Evolutionary conservation across 2,797 vertebrate species (phyloP), one percentile per base, ranked within the genome.

Genomic region (Scolopax rusticola): DNA sequence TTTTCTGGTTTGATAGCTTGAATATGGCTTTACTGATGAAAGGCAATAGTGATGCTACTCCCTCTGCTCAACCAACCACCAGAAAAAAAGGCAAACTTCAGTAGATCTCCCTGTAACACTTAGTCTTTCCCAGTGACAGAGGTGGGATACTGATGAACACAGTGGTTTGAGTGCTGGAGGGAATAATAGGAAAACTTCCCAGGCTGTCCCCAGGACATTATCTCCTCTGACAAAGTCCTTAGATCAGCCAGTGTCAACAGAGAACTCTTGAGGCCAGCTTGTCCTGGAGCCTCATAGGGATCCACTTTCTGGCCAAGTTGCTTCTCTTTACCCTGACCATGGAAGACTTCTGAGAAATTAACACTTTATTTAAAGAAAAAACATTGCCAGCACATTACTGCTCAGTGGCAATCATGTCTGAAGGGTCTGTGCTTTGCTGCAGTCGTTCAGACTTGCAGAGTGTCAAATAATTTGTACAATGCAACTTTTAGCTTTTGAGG

Each of bases 151-250:
- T 4, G 33, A 53, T 15, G 59, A 32, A 5, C 12, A 3, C 33
- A 9, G 4, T 79, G 41, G 3, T 23, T 40, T 11, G 38, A 19
- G 4, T 1, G 4, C 50, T 82, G 70, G 5, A n/a, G 45, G 8
- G 28, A 9, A 28, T 14, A 51, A 23, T 28, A 13, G 0, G 23
- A 7, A 28, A 69, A 9, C 18, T 60, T 56, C 9, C 45, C 14
- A 4, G 71, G 16, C 60, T 77, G 48, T n/a, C 30, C 8, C 6
- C 5, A 2, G 57, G 47, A 84, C 83, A 32, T 0, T 0, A 1
- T 51, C 30, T 83, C 33, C 33, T 63, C 25, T 61, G 50, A 48
- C 9, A 23, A 65, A 89, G 32, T 63, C 54, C 43, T 82, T 60
- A 64, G 38, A 19, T 79, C 36, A 83, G 33, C 36, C 60, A 50